A percentile compares a stretch with the other conserved stretches of the same genome.
These are phyloP conservation scores for Nycticryphes semicollaris DNA, from an alignment of 2,113 vertebrate genomes.

Conservation along the genomic window DNA sequence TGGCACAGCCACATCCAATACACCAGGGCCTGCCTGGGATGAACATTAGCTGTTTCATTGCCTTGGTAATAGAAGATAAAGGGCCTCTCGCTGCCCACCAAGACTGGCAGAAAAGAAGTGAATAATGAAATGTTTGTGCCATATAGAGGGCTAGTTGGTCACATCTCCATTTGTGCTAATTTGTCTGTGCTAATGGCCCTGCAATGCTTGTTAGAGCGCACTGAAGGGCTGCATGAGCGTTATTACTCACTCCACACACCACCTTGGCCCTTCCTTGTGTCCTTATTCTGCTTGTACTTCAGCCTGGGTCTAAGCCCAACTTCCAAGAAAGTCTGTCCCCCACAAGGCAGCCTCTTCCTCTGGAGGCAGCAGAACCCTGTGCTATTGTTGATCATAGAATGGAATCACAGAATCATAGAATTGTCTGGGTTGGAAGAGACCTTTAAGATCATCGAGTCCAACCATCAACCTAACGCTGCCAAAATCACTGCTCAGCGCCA, in stretches of 20 bases:
- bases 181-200: neutral
- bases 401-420: neutral
- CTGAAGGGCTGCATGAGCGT: fast-evolving
- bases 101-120: neutral
- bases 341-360: neutral
- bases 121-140: fast-evolving
- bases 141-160: neutral
- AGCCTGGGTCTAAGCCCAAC: neutral
- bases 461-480: neutral
- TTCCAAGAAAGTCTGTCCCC: neutral
- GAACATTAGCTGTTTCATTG: neutral
- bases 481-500: neutral
- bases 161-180: too few relatives aligned
- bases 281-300: neutral
- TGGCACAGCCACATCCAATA: neutral
- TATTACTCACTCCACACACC: fast-evolving
- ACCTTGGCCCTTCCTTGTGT: neutral
- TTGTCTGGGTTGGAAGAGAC: neutral
- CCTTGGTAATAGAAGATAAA: neutral
- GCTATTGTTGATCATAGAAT: neutral
- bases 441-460: neutral
- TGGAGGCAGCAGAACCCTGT: neutral
- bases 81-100: neutral
- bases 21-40: neutral
- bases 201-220: fast-evolving